Conservation (phyloP, 1,140 invertebrate genomes). For the Cecropterus lyciades region DNA sequence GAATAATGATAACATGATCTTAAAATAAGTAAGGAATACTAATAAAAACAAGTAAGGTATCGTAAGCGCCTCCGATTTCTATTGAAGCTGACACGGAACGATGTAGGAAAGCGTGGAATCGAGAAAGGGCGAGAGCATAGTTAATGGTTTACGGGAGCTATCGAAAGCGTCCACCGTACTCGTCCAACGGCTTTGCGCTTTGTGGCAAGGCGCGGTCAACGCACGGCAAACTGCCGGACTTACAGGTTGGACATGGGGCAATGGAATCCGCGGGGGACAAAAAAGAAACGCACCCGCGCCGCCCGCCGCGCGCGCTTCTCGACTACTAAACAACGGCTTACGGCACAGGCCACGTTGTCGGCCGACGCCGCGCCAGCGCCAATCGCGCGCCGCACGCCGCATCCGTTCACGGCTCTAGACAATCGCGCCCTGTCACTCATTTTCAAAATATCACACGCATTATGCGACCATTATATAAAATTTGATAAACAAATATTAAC, state of each 20-base stretch:
- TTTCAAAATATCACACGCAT: neutral
- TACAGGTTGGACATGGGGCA: conserved; percentile 80
- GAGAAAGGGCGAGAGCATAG: conserved; percentile 36
- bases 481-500: too few relatives aligned
- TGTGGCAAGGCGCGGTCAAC: conserved; percentile 74
- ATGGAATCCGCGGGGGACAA: conserved; percentile 76
- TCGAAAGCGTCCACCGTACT: conserved; percentile 69
- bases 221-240: conserved; percentile 80
- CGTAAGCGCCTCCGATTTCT: conserved; percentile 25
- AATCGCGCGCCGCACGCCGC: conserved; percentile 21
- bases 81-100: conserved; percentile 25
- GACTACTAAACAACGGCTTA: conserved; percentile 64
- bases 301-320: conserved; percentile 58
- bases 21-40: conserved; percentile 20
- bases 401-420: conserved; percentile 22
- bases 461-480: neutral
- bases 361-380: conserved; percentile 9
- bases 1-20: neutral
- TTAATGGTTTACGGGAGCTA: conserved; percentile 59
- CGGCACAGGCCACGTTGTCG: conserved; percentile 27
- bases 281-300: conserved; percentile 66
- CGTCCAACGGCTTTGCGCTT: conserved; percentile 71
- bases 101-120: conserved; percentile 40
- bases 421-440: conserved; percentile 12
- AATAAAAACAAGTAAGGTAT: conserved; percentile 26